These are phyloP conservation scores for Xiphydria camelus DNA, from an alignment of 2,888 invertebrate genomes.

Conservation along the genomic window DNA sequence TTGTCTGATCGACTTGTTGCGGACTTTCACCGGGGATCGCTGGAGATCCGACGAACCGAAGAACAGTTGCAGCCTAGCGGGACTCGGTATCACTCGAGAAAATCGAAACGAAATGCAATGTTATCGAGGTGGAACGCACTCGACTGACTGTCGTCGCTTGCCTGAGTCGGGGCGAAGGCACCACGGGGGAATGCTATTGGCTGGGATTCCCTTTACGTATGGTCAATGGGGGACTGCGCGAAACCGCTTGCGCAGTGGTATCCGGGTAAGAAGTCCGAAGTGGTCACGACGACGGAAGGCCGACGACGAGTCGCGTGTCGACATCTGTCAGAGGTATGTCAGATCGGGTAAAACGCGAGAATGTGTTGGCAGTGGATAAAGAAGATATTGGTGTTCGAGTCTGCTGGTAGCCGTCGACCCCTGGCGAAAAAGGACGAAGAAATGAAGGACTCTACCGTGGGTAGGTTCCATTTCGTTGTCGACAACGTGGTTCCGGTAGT, in stretches of 20 bases:
- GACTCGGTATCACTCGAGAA: conserved; percentile 10
- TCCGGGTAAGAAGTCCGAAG: too few species aligned
- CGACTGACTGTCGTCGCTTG: conserved; percentile 9
- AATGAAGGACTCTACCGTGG: not conserved
- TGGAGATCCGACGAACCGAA: conserved; percentile 37
- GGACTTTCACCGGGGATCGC: conserved; percentile 17
- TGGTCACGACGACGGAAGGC: not conserved
- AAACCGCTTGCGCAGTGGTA: conserved; percentile 43
- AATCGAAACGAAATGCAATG: too few species aligned
- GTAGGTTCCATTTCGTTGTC: not conserved
- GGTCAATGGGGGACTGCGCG: conserved; percentile 56
- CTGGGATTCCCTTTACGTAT: conserved; percentile 25
- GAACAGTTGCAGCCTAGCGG: conserved; percentile 50
- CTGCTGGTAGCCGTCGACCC: too few species aligned
- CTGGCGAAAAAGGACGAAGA: not conserved
- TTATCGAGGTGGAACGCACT: conserved; percentile 7
- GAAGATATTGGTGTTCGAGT: too few species aligned
- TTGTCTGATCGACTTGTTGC: too few species aligned
- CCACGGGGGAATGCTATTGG: conserved; percentile 35
- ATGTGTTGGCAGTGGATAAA: too few species aligned
- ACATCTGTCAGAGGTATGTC: conserved; percentile 38
- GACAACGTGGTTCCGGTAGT: too few species aligned
- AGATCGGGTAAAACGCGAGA: conserved; percentile 3
- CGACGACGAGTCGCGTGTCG: conserved; percentile 36
- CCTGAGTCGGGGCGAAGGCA: not conserved